phyloP scores from a whole-genome alignment of 2,888 invertebrate genomes.

The Platypus cylindrus region DNA sequence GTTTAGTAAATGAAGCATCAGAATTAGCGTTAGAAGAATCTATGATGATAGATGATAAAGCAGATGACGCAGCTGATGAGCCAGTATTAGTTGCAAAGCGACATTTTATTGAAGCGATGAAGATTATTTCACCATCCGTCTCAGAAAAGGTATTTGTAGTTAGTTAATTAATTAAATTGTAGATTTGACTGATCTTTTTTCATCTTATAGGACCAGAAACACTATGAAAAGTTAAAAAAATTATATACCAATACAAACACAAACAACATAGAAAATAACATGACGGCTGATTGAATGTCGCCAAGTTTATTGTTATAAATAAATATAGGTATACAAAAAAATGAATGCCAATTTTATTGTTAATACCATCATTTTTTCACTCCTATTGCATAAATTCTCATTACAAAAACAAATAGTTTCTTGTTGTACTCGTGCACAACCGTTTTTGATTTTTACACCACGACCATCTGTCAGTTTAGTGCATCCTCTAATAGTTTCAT shows the following conservation, averaged over 20 bases:
- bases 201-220: slow-evolving; percentile 54
- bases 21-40: slow-evolving; percentile 67
- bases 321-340: too few relatives aligned
- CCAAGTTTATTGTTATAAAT: too few relatives aligned
- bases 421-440: slow-evolving; percentile 11
- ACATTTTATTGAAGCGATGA: slow-evolving; percentile 67
- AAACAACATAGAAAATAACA: too few relatives aligned
- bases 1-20: slow-evolving; percentile 79
- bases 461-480: slow-evolving; percentile 11
- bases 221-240: slow-evolving; percentile 60
- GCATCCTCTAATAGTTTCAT: slow-evolving; percentile 19
- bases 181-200: slow-evolving; percentile 6
- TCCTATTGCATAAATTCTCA: slow-evolving; percentile 16
- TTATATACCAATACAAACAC: too few relatives aligned
- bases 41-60: too few relatives aligned
- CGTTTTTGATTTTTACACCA: slow-evolving; percentile 15
- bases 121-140: slow-evolving; percentile 78
- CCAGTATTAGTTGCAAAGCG: slow-evolving; percentile 46
- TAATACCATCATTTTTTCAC: too few relatives aligned
- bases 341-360: too few relatives aligned
- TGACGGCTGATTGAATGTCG: too few relatives aligned
- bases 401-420: slow-evolving; percentile 19
- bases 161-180: slow-evolving; percentile 1
- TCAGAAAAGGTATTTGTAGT: slow-evolving; percentile 59
- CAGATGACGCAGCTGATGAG: too few relatives aligned